These are phyloP conservation scores for Hemicrepidius hirtus DNA, from an alignment of 2,888 invertebrate genomes.

Conservation along the genomic window DNA sequence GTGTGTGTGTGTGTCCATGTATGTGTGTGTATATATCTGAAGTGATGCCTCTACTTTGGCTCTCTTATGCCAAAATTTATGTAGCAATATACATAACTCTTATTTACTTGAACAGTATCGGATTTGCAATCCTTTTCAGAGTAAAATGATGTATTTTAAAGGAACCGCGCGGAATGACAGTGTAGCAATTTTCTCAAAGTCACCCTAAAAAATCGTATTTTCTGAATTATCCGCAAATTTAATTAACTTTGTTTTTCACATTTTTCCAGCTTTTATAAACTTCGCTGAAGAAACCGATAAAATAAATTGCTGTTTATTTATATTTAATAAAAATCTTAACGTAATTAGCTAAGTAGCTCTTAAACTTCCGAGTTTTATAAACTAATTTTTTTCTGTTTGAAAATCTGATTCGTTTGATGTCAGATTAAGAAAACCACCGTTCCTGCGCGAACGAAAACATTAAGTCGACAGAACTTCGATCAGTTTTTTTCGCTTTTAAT, in stretches of 20 bases:
- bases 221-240: constrained; percentile 21
- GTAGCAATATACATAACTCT: constrained; percentile 67
- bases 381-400: constrained; percentile 18
- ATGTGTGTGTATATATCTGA: constrained; percentile 56
- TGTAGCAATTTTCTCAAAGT: constrained; percentile 32
- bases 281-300: background rate
- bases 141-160: constrained; percentile 47
- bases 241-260: constrained; percentile 35
- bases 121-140: constrained; percentile 54
- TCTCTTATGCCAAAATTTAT: constrained; percentile 64
- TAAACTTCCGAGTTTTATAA: background rate
- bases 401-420: constrained; percentile 10
- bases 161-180: constrained; percentile 6
- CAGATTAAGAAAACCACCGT: constrained; percentile 21
- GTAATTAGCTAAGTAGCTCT: background rate
- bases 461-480: constrained; percentile 33
- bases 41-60: constrained; percentile 61
- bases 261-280: background rate
- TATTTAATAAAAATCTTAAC: background rate
- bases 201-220: constrained; percentile 3
- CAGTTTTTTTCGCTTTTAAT: constrained; percentile 35
- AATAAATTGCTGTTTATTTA: background rate
- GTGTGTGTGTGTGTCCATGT: constrained; percentile 37
- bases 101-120: constrained; percentile 64
- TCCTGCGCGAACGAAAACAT: constrained; percentile 30